Base-by-base conservation (phyloP, 1,140 invertebrate genomes). In the Aphaenogaster ashmeadi region DNA sequence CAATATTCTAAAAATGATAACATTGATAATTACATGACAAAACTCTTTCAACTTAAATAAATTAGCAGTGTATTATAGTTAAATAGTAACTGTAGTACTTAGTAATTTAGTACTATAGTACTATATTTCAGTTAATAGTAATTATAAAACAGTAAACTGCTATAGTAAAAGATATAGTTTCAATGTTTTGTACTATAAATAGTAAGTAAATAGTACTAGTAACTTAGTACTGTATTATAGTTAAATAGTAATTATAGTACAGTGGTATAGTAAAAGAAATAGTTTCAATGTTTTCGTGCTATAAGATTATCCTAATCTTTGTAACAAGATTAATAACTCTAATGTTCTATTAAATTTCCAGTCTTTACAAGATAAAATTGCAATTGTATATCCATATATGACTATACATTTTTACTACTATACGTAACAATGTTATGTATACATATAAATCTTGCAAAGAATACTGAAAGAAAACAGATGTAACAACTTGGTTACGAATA, bases 1-100 rank as follows among this genome's bases (percentile, higher is more conserved):
- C 97, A 91, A 98, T 97, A 95, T 97, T 97, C 98, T 99, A 91
- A 62, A 93, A 93, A 88, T 33, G 93, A 71, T 33, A 88, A 89
- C 11, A 47, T 44, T 50, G 18, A 27, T 47, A 21, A 69, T 47
- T n/a, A 58, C 6, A 18, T 2, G 7, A 21, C 54, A 8, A 67
- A 56, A 44, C n/a, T 21, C 62, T 54, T 66, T 72, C 52, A 52
- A 52, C 6, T 5, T 74, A 13, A 36, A 5, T 62, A 44, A 64
- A 74, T 56, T 74, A 54, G 54, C 18, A 72, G 27, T 27, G 27
- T 27, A 27, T 27, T 27, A 27, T 27, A 27, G 27, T 27, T 27
- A 54, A 54, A 18, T 54, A 52, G 0, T 18, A 56, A 21, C 54
- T 21, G n/a, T 21, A 56, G 54, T 66, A n/a, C 27, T 27, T 27